Conservation (phyloP, 2,797 vertebrate genomes). For the Micromesistius poutassou region DNA sequence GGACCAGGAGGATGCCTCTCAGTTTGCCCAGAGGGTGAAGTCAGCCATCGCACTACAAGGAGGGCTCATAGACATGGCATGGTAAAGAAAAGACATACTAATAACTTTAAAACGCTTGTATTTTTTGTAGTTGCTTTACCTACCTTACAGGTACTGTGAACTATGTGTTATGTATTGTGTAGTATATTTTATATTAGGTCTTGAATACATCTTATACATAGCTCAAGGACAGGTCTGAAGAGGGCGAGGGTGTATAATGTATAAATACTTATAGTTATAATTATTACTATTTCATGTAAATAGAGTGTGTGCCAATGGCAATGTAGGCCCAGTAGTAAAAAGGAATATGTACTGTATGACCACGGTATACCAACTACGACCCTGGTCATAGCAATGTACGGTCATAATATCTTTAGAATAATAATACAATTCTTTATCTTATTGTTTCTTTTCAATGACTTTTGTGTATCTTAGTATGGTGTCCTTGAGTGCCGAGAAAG, state of each 20-base stretch:
- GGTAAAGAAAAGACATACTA: constrained; percentile 61
- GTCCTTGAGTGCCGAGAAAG: too few species aligned
- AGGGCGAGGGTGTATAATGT: constrained; percentile 75
- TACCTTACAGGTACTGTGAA: background rate
- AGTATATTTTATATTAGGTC: background rate
- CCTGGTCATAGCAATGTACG: too few species aligned
- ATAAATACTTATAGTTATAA: background rate
- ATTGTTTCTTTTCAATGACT: too few species aligned
- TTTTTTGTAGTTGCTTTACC: background rate
- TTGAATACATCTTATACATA: background rate
- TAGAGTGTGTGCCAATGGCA: too few species aligned
- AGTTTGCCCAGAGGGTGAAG: constrained; percentile 92
- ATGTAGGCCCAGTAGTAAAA: too few species aligned
- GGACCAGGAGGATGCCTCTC: constrained; percentile 87
- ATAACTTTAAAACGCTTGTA: background rate
- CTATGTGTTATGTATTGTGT: background rate
- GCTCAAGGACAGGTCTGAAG: constrained; percentile 89
- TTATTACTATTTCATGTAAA: background rate
- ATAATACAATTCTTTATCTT: too few species aligned
- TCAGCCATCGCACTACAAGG: constrained; percentile 88
- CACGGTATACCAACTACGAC: too few species aligned
- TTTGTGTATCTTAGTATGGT: too few species aligned
- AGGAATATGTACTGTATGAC: too few species aligned
- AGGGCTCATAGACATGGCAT: constrained; percentile 87
- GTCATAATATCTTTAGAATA: too few species aligned